These are phyloP conservation scores for Trematocara unimaculatum DNA, from an alignment of 2,113 vertebrate species.

Conservation along the genomic window DNA sequence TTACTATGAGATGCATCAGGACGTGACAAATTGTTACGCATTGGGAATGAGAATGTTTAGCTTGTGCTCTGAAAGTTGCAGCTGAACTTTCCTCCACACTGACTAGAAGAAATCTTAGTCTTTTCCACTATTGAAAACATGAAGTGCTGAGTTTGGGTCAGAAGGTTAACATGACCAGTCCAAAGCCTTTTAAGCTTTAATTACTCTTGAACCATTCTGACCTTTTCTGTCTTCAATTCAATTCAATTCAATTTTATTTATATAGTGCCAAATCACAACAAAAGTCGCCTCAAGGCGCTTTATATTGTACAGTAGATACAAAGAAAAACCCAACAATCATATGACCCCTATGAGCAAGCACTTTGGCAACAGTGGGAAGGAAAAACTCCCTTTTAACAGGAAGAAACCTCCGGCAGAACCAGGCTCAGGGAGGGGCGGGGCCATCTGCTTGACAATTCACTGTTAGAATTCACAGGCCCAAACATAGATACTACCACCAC, in stretches of 20 bases:
- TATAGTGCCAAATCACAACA: neutral
- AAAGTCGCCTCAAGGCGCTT: neutral
- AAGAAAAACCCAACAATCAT: neutral
- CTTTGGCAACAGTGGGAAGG: accelerated
- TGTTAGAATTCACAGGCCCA: neutral
- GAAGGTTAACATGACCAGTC: neutral
- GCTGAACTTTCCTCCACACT: neutral
- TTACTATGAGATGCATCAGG: neutral
- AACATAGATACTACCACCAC: neutral
- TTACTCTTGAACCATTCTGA: neutral
- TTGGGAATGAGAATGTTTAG: neutral
- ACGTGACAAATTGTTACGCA: accelerated
- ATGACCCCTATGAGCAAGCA: neutral
- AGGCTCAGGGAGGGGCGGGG: neutral
- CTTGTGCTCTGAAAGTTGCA: neutral
- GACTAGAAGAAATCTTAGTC: neutral
- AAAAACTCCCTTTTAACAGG: neutral
- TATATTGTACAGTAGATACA: neutral
- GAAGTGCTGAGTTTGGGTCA: neutral
- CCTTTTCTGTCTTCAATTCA: neutral
- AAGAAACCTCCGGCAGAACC: accelerated
- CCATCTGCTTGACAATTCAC: neutral
- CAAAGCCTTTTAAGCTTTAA: neutral
- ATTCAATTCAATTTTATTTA: neutral
- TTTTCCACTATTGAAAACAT: neutral